These are phyloP conservation scores for Galerucella pusilla DNA, from an alignment of 2,888 invertebrate genomes.

Conservation along the genomic window DNA sequence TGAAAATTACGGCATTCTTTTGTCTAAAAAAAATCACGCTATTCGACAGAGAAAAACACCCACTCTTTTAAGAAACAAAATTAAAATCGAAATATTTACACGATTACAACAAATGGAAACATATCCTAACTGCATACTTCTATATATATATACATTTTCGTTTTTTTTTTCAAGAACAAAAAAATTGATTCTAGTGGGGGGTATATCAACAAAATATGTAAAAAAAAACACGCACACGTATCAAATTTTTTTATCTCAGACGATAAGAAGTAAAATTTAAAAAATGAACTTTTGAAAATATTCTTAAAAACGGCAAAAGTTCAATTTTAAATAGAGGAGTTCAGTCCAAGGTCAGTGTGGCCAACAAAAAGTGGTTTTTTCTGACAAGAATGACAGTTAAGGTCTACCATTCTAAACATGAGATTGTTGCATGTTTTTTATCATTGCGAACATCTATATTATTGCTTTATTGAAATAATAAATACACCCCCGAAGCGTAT, in stretches of 20 bases:
- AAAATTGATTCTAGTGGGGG: neutral
- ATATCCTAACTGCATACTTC: neutral
- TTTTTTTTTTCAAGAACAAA: neutral
- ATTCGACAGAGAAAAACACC: neutral
- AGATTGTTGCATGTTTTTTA: too few relatives aligned
- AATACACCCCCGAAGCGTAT: too few relatives aligned
- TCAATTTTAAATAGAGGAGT: too few relatives aligned
- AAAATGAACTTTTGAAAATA: neutral
- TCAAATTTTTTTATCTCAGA: neutral
- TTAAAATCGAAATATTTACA: conserved; percentile 2
- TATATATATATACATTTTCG: neutral
- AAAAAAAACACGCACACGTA: neutral
- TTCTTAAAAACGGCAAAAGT: too few relatives aligned
- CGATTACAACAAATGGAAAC: neutral
- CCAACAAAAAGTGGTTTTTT: too few relatives aligned
- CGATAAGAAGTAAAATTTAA: neutral
- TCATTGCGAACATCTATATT: too few relatives aligned
- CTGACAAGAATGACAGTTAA: too few relatives aligned
- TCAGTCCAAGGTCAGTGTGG: too few relatives aligned
- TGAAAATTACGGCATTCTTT: neutral
- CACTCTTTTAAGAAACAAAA: conserved; percentile 34
- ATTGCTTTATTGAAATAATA: too few relatives aligned
- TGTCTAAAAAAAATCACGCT: conserved; percentile 4
- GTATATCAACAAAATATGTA: neutral
- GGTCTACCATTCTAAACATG: too few relatives aligned